These are phyloP conservation scores for Nebria ingens DNA, from an alignment of 1,140 invertebrate genomes.

Conservation along the genomic window DNA sequence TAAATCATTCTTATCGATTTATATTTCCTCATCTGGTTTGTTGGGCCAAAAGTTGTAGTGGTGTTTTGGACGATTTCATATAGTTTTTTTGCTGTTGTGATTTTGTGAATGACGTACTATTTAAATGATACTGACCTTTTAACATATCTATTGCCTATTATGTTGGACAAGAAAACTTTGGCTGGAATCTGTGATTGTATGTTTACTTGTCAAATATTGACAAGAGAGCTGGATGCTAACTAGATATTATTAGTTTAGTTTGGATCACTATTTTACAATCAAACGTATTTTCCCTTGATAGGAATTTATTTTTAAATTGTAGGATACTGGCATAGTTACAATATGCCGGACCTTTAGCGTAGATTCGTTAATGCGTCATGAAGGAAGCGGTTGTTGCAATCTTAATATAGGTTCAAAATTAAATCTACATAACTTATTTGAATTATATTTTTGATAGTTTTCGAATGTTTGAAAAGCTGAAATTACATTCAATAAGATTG, in stretches of 20 bases:
- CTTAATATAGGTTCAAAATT: no score
- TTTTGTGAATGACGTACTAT: neutral
- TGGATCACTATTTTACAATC: neutral
- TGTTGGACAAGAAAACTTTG: neutral
- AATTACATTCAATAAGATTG: no score
- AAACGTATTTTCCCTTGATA: neutral
- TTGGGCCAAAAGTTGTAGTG: neutral
- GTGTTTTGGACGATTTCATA: no score
- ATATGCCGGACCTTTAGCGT: no score
- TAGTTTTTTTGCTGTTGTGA: neutral
- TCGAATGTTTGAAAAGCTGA: no score
- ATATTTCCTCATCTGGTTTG: constrained; percentile 4
- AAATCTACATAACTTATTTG: no score
- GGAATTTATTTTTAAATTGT: no score
- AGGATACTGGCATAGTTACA: no score
- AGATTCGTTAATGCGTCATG: no score
- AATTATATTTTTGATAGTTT: no score
- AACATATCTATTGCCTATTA: neutral
- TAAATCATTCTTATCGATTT: neutral
- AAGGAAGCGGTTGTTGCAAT: no score
- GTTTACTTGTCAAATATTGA: constrained; percentile 4
- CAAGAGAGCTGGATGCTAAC: neutral
- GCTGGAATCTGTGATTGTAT: neutral
- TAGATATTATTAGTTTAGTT: neutral
- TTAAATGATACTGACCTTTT: neutral